These are phyloP conservation scores for Sebastes itinus DNA, from an alignment of 2,797 vertebrate species.

Conservation along the genomic window DNA sequence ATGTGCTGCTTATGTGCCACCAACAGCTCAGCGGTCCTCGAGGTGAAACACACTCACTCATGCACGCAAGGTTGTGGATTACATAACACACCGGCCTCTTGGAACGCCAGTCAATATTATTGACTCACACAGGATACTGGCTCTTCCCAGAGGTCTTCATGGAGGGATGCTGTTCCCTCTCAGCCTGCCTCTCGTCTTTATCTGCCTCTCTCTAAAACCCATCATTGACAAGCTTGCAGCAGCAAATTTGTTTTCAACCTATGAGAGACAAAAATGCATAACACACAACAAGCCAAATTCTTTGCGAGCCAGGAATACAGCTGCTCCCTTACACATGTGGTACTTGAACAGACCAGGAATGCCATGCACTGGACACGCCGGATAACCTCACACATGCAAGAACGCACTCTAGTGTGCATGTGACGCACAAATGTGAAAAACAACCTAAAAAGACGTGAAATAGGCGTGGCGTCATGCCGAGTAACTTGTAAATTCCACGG, in stretches of 20 bases:
- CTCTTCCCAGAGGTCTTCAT: conserved; percentile 46
- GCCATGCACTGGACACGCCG: not conserved
- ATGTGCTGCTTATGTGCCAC: conserved; percentile 36
- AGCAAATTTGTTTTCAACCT: not conserved
- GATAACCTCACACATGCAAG: conserved; percentile 7
- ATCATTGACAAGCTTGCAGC: not conserved
- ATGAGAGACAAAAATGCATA: not conserved
- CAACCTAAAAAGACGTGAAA: conserved; percentile 19
- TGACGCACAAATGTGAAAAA: conserved; percentile 40
- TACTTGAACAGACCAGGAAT: not conserved
- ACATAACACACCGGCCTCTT: conserved; percentile 65
- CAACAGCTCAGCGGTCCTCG: conserved; percentile 27
- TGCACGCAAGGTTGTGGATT: conserved; percentile 51
- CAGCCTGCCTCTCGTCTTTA: conserved; percentile 13
- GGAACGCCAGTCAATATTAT: conserved; percentile 72
- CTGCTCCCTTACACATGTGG: not conserved
- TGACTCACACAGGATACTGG: conserved; percentile 53
- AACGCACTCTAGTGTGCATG: not conserved
- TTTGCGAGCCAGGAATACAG: not conserved
- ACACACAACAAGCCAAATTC: not conserved
- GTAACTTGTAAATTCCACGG: conserved; percentile 52
- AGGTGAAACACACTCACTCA: conserved; percentile 43
- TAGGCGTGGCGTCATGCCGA: conserved; percentile 33
- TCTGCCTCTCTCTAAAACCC: not conserved
- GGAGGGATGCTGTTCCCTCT: conserved; percentile 19